Evolutionary conservation across 2,113 vertebrate genomes (phyloP), one percentile per base, ranked within the genome.

Genomic region (Alaudala cheleensis): DNA sequence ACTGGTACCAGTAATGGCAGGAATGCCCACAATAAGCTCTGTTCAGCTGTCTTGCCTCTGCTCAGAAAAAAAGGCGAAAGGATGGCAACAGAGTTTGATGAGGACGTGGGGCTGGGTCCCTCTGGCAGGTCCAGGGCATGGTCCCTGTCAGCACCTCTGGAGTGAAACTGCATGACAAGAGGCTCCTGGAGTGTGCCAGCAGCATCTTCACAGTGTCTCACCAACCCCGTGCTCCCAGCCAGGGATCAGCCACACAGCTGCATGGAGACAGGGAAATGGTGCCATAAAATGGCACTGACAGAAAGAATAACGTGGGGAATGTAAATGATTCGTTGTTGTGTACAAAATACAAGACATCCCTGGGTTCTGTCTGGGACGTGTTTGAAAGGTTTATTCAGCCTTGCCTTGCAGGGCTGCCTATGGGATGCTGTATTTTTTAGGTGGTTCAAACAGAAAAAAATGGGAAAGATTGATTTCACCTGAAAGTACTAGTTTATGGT

Each of bases 361-460:
- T 93, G 81, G 49, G 37, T 69, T 94, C 62, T 92, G 70, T 93
- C 93, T 69, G 56, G 65, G 54, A 89, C 93, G 28, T 50, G 81
- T 95, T 89, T 95, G 91, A 97, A 96, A 93, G 56, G 42, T 84
- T 94, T 91, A 45, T 42, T 90, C 44, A 28, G 70, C 33, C 37
- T 54, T 1, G 1, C 64, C 70, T 86, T 26, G 53, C 47, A 73
- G 53, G 12, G 81, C 49, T 57, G 65, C 66, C 40, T 81, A 18
- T 0, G 14, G 28, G 37, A 79, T 89, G 49, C 61, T 1, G 5
- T 53, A 49, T 28, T 65, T 82, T 93, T 79, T 29, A 47, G 14
- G 70, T 72, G 39, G 29, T 37, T 91, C 31, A 28, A 53, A 60
- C 2, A 6, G 39, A 12, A 76, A 69, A 69, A 94, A 89, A 56